phyloP scores from a whole-genome alignment of 2,888 invertebrate genomes.

The Physocephala rufipes region DNA sequence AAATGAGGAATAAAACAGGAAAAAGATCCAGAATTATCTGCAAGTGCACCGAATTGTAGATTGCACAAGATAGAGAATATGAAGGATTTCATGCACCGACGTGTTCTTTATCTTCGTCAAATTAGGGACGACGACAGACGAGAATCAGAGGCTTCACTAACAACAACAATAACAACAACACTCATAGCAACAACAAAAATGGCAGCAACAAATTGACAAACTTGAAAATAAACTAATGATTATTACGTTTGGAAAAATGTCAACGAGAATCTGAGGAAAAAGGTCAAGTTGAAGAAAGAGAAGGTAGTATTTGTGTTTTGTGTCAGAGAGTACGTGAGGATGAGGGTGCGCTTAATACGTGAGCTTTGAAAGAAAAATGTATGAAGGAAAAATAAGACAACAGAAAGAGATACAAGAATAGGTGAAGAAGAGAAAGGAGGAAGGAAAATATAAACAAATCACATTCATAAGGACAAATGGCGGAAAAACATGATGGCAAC shows the following conservation, averaged over 20 bases:
- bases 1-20: conserved; percentile 14
- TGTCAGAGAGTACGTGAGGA: neutral
- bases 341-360: neutral
- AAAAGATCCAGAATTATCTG: neutral
- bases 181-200: too few species aligned
- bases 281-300: neutral
- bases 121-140: too few species aligned
- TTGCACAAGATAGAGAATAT: neutral
- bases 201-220: neutral
- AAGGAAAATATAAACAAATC: neutral
- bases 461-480: neutral
- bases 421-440: neutral
- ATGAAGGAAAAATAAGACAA: neutral
- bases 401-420: too few species aligned
- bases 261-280: conserved; percentile 14
- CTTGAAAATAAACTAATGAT: conserved; percentile 24
- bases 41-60: neutral
- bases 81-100: too few species aligned
- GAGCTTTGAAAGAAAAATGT: neutral
- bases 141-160: too few species aligned
- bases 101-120: too few species aligned
- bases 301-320: neutral
- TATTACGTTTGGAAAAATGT: conserved; percentile 30
- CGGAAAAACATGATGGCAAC: conserved; percentile 1
- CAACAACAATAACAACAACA: too few species aligned